Base-by-base conservation (phyloP, 2,888 invertebrate species). In the Zeuzera pyrina region DNA sequence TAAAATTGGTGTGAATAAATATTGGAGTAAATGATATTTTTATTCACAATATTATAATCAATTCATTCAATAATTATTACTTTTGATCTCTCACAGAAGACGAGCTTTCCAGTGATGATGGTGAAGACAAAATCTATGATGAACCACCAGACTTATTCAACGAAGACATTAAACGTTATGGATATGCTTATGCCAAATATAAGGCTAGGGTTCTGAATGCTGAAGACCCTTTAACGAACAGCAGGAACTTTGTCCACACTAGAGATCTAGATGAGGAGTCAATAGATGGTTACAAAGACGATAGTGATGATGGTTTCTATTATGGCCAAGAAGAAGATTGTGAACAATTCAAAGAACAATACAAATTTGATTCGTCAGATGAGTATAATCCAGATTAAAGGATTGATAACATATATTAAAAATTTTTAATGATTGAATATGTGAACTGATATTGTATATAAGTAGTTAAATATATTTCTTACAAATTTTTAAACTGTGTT, bases 11-110 rank as follows among this genome's bases (percentile, higher is more conserved):
- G 25, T 31, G 25, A 31, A 25, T 25, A 31, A 31, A 31, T 25
- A 92, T 58, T 90, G 88, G 86, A 79, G 86, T 38, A 93, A 93
- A 53, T 92, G 93, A 31, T 93, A 93, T 62, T 93, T 93, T 0
- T 90, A 91, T 51, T 87, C 87, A 0, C 12, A 25, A 13, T 12
- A 12, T 19, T 32, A 27, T 32, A 32, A 32, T 25, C 27, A 27
- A 32, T 15, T 24, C 7, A 22, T 10, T 14, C 13, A 22, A 27
- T 15, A 13, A 22, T 4, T 31, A 8, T 29, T 19, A 28, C 13
- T 30, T 8, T 27, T 15, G 14, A 12, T 10, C 10, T 25, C 3
- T 59, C 55, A 2, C 56, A 78, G 74, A 67, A 11, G 70, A 79
- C 4, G 76, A 83, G 25, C 57, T 85, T 2, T 86, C 85, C 1